A percentile compares a stretch with the other conserved stretches of the same genome.
Evolutionary conservation across 2,797 vertebrate species (phyloP).

Genomic region (Epinephelus coioides): DNA sequence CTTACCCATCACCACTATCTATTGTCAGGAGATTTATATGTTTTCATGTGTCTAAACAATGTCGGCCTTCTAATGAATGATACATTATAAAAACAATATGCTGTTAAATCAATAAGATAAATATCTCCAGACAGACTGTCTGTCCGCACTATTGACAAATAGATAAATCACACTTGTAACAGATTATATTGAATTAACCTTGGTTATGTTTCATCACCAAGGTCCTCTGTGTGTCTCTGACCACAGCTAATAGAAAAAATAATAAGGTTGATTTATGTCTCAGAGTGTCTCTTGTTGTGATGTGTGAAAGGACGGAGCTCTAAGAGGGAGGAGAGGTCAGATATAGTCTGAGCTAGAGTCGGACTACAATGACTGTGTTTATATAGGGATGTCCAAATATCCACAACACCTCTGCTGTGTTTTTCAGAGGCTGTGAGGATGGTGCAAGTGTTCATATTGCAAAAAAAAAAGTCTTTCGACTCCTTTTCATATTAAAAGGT

Average conservation of each 20-base stretch:
- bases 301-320: conserved; percentile 23
- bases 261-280: conserved; percentile 48
- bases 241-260: conserved; percentile 17
- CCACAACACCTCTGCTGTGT: neutral
- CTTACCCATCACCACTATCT: conserved; percentile 21
- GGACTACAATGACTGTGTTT: conserved; percentile 27
- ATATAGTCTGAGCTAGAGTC: conserved; percentile 2
- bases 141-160: conserved; percentile 51
- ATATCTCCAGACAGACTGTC: conserved; percentile 51
- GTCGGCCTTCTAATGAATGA: conserved; percentile 30
- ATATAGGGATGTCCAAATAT: conserved; percentile 22
- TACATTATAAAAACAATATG: conserved; percentile 65
- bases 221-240: conserved; percentile 31
- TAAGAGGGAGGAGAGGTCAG: conserved; percentile 27
- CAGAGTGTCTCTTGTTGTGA: conserved; percentile 7
- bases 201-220: conserved; percentile 53
- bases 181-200: conserved; percentile 67
- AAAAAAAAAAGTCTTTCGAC: conserved; percentile 6
- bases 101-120: conserved; percentile 67
- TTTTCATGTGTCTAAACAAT: conserved; percentile 45
- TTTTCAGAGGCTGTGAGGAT: conserved; percentile 19
- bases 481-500: conserved; percentile 48
- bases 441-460: neutral
- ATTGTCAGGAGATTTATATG: conserved; percentile 60
- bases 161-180: conserved; percentile 63